Evolutionary conservation across 1,140 invertebrate species (phyloP), one percentile per base, ranked within the genome.

Genomic region (Drosophila ohnishii): DNA sequence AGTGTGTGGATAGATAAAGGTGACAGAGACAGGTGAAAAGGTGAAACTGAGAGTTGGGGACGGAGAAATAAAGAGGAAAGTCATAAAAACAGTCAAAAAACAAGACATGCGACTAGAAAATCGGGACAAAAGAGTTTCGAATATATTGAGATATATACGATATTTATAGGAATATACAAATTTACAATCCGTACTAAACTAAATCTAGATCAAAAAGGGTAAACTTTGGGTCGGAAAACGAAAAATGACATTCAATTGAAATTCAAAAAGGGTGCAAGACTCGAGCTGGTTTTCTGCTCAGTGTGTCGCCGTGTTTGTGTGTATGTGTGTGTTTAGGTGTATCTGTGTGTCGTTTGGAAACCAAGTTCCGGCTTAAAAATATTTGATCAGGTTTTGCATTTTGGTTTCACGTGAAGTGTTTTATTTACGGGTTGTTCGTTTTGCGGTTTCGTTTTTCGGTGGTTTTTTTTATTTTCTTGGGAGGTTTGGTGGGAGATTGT

Each of bases 161-260:
- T 40, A 64, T 47, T 61, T 69, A 72, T 56, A 56, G 25, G 58
- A 67, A 48, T 69, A 55, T 74, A 73, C 37, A 74, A 53, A 72
- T 73, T 62, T 63, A 42, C 51, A 60, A 61, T 74, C 71, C 70
- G 71, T 61, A 39, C 44, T 47, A 55, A 40, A 73, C 57, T 74
- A 73, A 73, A 55, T 73, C 58, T 53, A 73, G 39, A 55, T 62
- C 48, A 53, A 72, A 72, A 73, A 40, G n/a, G 75, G 47, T 78
- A 51, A 62, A 70, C 56, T 78, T 67, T 16, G 66, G 53, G 48
- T 80, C 37, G 19, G 13, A 58, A 56, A 61, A 56, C 62, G 69
- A 60, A 78, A 82, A 78, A 62, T 56, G 44, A 79, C 42, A 69
- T 58, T 44, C 35, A 66, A 57, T 64, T 77, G 62, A 28, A 67